phyloP scores from a whole-genome alignment of 1,140 invertebrate species.

The Pinna nobilis region DNA sequence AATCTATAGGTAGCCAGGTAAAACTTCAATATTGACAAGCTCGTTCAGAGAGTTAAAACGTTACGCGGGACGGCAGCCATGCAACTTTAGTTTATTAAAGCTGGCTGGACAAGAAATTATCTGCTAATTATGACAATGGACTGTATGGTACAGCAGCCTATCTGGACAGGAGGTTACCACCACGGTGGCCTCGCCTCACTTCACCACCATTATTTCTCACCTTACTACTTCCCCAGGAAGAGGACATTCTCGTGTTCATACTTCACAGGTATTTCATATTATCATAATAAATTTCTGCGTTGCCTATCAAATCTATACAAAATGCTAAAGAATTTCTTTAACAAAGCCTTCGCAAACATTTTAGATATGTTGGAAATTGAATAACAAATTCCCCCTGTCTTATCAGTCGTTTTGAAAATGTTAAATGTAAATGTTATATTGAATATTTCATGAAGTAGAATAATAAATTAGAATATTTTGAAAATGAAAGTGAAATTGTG shows the following conservation, averaged over 20 bases:
- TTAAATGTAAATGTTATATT: too few species aligned
- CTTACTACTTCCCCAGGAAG: slow-evolving; percentile 47
- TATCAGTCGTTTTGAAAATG: too few species aligned
- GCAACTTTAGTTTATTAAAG: slow-evolving; percentile 30
- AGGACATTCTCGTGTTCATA: slow-evolving; percentile 37
- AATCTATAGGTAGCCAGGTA: slow-evolving; percentile 27
- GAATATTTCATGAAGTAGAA: too few species aligned
- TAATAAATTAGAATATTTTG: too few species aligned
- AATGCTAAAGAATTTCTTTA: too few species aligned
- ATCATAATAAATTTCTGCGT: too few species aligned
- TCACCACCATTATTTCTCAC: slow-evolving; percentile 42
- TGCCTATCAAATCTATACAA: too few species aligned
- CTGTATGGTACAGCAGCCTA: slow-evolving; percentile 46
- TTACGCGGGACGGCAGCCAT: slow-evolving; percentile 30
- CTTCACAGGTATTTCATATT: slow-evolving; percentile 42
- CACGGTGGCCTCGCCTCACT: slow-evolving; percentile 39
- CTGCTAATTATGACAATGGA: slow-evolving; percentile 38
- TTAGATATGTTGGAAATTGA: too few species aligned
- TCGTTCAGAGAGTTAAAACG: slow-evolving; percentile 21
- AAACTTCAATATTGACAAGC: slow-evolving; percentile 17
- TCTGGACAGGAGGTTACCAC: slow-evolving; percentile 50
- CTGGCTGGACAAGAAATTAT: slow-evolving; percentile 36
- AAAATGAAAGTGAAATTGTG: too few species aligned
- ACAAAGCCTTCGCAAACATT: too few species aligned
- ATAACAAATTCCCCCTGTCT: too few species aligned